phyloP scores from a whole-genome alignment of 1,140 invertebrate species.

The Camponotus floridanus region DNA sequence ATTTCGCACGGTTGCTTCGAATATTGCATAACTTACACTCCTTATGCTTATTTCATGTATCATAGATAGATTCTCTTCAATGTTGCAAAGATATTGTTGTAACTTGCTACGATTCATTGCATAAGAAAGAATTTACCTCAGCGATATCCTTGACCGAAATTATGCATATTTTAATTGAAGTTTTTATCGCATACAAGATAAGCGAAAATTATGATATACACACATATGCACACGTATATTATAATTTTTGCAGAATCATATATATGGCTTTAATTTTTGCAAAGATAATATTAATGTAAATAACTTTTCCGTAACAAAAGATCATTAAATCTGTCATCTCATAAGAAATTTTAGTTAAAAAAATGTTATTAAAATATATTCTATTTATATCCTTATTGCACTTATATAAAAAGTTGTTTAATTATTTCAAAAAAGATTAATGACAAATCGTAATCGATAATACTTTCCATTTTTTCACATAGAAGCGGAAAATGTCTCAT shows the following conservation, averaged over 20 bases:
- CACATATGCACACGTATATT: neutral
- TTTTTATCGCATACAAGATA: neutral
- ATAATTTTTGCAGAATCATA: neutral
- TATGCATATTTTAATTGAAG: constrained; percentile 21
- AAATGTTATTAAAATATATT: neutral
- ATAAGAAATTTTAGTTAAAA: neutral
- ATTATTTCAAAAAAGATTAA: neutral
- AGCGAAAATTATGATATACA: neutral
- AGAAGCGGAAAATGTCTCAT: neutral
- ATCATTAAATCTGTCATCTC: neutral
- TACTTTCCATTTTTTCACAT: neutral
- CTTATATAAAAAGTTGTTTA: neutral
- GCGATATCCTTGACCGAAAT: constrained; percentile 55
- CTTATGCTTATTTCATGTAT: neutral
- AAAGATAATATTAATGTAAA: constrained; percentile 7
- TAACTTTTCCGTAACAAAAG: neutral
- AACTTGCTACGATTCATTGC: neutral
- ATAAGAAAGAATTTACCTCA: constrained; percentile 45
- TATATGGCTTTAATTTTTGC: neutral
- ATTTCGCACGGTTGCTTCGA: neutral
- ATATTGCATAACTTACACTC: constrained; percentile 4
- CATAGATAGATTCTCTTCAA: neutral
- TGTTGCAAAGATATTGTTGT: neutral
- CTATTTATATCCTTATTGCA: neutral
- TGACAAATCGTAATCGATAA: neutral